Conservation (phyloP, 1,140 invertebrate species). For the Zaprionus africanus region DNA sequence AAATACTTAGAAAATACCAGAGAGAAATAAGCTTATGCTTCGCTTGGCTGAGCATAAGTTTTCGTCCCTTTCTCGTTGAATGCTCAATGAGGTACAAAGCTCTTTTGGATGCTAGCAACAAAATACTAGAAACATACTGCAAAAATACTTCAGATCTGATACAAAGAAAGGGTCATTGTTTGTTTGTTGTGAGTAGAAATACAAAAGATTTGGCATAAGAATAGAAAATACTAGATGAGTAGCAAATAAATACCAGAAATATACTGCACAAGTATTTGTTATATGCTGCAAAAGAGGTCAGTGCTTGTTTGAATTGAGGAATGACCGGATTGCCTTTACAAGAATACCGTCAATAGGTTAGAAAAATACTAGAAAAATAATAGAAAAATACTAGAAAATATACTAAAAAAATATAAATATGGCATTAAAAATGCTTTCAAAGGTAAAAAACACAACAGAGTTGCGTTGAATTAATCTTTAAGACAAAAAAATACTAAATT, state of each 20-base stretch:
- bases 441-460: too few relatives aligned
- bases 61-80: neutral
- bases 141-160: neutral
- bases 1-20: slow-evolving; percentile 2
- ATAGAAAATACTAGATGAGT: neutral
- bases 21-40: neutral
- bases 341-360: too few relatives aligned
- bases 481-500: neutral
- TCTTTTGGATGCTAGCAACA: neutral
- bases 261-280: neutral
- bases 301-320: neutral
- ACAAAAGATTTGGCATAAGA: neutral
- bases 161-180: neutral
- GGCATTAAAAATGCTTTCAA: too few relatives aligned
- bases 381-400: too few relatives aligned
- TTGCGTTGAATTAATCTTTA: too few relatives aligned
- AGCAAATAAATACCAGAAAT: neutral
- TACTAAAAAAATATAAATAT: too few relatives aligned
- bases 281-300: too few relatives aligned
- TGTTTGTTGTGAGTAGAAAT: neutral
- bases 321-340: neutral
- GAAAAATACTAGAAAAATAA: too few relatives aligned
- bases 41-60: neutral
- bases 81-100: slow-evolving; percentile 3
- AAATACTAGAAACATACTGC: neutral